Evolutionary conservation across 2,888 invertebrate genomes (phyloP), one percentile per base, ranked within the genome.

Genomic region (Drymonia ruficornis): DNA sequence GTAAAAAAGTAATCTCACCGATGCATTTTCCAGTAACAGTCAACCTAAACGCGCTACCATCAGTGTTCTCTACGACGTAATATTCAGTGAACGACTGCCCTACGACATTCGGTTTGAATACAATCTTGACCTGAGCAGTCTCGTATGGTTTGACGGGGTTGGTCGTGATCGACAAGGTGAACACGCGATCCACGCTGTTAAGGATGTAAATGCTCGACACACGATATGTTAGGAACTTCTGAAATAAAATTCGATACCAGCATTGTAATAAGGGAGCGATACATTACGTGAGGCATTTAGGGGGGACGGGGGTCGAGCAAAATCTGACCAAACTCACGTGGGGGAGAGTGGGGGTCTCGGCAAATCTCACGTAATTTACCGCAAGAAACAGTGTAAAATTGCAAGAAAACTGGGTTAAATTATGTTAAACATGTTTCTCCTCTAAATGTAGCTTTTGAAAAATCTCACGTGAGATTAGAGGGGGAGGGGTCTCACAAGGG

Each of bases 81-180:
- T 92, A 91, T 43, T 93, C 91, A 0, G 91, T 91, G 63, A 84
- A 91, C 1, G 86, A 83, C 62, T 89, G 89, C 0, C 81, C 84
- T 0, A 85, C 72, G 13, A 85, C 74, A 47, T 80, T 83, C 0
- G 93, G 91, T 49, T 67, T 83, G 63, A 89, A 93, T 4, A 74
- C 43, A 40, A 91, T 74, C 52, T 60, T 79, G 1, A 91, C 72
- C 61, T 77, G 77, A 0, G 80, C 86, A 40, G 56, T 70, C 2
- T 85, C 78, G 8, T 76, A 72, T 0, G 89, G 80, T 18, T 80
- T 70, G 7, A 91, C 80, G 2, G 78, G 74, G 1, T 67, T 76
- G 1, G 84, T 80, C 1, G 84, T 76, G 3, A 89, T 68, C 1
- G 77, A 78, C 42, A 90, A 50, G 23, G 84, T 83, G 59, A 90